phyloP scores from a whole-genome alignment of 2,888 invertebrate species.

The Smittia sp. region DNA sequence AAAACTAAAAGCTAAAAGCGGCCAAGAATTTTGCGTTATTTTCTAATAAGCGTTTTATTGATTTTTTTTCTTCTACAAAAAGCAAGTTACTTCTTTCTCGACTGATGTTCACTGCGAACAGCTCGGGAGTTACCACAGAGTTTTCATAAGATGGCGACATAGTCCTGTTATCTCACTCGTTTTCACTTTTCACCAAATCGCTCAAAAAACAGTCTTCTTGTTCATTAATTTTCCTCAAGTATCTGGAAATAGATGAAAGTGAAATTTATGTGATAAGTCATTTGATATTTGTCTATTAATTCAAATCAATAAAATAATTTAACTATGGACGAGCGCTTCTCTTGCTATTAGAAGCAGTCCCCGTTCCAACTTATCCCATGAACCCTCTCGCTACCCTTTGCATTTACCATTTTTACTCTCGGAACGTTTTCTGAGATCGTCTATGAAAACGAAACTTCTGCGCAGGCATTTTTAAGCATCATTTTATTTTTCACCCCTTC shows the following conservation, averaged over 20 bases:
- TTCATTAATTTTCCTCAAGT: too few species aligned
- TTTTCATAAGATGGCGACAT: slow-evolving; percentile 37
- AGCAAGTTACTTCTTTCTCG: neutral
- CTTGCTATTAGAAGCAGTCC: slow-evolving; percentile 20
- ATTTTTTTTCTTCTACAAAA: neutral
- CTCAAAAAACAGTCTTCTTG: too few species aligned
- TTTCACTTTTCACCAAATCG: too few species aligned
- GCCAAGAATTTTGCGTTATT: neutral
- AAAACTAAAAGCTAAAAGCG: slow-evolving; percentile 16
- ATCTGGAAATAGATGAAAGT: slow-evolving; percentile 27
- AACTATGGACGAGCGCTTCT: slow-evolving; percentile 8
- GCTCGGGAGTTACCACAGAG: neutral
- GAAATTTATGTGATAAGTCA: too few species aligned
- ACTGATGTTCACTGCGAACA: neutral
- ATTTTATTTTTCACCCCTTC: slow-evolving; percentile 4
- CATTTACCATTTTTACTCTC: neutral
- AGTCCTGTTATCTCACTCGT: neutral
- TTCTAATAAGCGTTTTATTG: slow-evolving; percentile 24
- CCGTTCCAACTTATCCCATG: neutral
- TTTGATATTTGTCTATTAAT: too few species aligned
- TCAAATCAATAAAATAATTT: neutral
- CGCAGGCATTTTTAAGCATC: slow-evolving; percentile 37
- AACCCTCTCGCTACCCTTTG: neutral
- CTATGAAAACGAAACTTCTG: slow-evolving; percentile 36
- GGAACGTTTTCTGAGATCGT: slow-evolving; percentile 13